Conservation (phyloP, 2,888 invertebrate genomes). For the Sepioteuthis lessoniana region DNA sequence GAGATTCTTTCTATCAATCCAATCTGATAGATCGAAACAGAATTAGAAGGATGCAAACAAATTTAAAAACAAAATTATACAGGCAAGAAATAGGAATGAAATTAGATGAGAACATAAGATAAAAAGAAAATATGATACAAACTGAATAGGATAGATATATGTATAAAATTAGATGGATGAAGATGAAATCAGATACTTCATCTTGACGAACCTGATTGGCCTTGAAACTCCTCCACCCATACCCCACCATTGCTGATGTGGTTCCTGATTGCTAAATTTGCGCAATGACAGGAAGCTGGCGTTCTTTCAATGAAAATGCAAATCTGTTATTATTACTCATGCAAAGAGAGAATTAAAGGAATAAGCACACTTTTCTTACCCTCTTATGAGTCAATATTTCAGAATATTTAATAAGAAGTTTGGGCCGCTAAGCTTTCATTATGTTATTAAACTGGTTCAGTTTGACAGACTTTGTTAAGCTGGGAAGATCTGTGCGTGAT, state of each 20-base stretch:
- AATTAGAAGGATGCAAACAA: neutral
- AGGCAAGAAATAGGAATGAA: neutral
- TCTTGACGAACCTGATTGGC: neutral
- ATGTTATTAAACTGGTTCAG: neutral
- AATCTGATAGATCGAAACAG: neutral
- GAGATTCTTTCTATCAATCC: neutral
- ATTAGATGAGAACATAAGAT: too few species aligned
- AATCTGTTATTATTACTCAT: neutral
- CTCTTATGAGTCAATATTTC: conserved; percentile 4
- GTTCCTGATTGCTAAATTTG: conserved; percentile 20
- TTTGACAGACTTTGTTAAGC: neutral
- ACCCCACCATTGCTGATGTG: neutral
- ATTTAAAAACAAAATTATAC: conserved; percentile 4
- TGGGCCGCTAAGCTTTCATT: neutral
- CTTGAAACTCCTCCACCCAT: neutral
- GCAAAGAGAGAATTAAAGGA: neutral
- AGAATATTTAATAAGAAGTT: conserved; percentile 18
- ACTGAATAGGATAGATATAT: neutral
- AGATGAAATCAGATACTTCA: neutral
- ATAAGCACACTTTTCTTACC: neutral
- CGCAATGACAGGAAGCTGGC: conserved; percentile 33
- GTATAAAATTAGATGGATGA: neutral
- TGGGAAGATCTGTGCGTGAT: neutral
- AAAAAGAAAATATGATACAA: too few species aligned
- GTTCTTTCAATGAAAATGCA: neutral